These are phyloP conservation scores for Rhynchopsitta pachyrhyncha DNA, from an alignment of 2,113 vertebrate species.

Conservation along the genomic window DNA sequence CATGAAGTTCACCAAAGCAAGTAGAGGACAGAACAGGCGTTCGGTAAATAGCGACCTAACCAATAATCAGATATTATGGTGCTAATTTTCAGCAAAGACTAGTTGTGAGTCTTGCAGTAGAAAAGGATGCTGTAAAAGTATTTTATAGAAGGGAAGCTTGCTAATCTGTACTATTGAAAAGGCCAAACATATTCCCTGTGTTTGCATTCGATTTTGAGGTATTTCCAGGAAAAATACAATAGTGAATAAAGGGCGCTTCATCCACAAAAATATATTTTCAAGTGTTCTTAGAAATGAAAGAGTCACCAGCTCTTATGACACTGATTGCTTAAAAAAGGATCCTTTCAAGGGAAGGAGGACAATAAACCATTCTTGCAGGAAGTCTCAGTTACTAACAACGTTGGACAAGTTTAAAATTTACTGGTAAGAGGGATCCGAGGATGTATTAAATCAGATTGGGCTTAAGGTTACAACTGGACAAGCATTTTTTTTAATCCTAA, in stretches of 20 bases:
- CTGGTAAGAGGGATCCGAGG: background rate
- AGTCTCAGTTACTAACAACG: background rate
- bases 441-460: background rate
- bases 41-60: background rate
- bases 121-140: background rate
- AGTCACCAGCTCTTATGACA: constrained; percentile 26
- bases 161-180: background rate
- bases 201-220: background rate
- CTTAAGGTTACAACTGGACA: background rate
- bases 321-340: constrained; percentile 14
- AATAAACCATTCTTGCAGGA: constrained; percentile 38
- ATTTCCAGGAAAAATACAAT: constrained; percentile 26
- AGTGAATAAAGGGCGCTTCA: constrained; percentile 12
- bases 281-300: background rate
- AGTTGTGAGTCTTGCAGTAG: background rate
- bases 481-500: background rate
- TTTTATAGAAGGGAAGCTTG: background rate
- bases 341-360: constrained; percentile 11
- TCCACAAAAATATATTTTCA: constrained; percentile 5
- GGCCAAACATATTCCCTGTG: background rate
- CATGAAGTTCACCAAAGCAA: background rate
- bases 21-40: background rate
- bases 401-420: constrained; percentile 3
- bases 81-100: background rate
- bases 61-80: background rate